Conservation (phyloP, 2,797 vertebrate genomes). For the Tarsius wallacei region DNA sequence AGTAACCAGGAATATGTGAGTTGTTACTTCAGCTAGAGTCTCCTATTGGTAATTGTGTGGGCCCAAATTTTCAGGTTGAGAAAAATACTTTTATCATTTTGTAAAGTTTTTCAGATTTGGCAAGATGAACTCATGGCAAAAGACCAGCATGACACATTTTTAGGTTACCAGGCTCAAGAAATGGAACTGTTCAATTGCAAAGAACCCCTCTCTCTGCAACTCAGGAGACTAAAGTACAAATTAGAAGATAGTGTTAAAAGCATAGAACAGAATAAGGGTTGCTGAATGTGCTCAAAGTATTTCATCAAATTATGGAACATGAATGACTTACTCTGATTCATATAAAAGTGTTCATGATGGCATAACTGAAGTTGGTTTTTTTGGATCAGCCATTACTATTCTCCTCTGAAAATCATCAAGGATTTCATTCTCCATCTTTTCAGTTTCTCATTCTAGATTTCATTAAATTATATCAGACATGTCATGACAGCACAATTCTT, state of each 20-base stretch:
- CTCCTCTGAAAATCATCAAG: background rate
- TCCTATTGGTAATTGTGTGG: background rate
- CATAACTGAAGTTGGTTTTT: background rate
- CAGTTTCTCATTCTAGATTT: background rate
- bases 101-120: background rate
- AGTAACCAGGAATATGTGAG: background rate
- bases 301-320: background rate
- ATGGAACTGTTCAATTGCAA: background rate
- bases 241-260: background rate
- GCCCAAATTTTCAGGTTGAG: background rate
- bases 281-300: background rate
- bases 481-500: background rate
- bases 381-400: background rate
- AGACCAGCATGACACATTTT: background rate
- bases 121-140: background rate
- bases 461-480: background rate
- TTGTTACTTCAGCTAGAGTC: background rate
- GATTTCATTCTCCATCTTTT: conserved; percentile 14
- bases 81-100: background rate
- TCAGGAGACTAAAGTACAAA: background rate
- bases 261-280: background rate
- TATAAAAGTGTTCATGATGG: background rate
- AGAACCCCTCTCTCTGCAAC: background rate
- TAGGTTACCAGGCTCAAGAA: background rate
- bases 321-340: background rate